Base-by-base conservation (phyloP, 2,797 vertebrate genomes). In the Anguilla obscura region DNA sequence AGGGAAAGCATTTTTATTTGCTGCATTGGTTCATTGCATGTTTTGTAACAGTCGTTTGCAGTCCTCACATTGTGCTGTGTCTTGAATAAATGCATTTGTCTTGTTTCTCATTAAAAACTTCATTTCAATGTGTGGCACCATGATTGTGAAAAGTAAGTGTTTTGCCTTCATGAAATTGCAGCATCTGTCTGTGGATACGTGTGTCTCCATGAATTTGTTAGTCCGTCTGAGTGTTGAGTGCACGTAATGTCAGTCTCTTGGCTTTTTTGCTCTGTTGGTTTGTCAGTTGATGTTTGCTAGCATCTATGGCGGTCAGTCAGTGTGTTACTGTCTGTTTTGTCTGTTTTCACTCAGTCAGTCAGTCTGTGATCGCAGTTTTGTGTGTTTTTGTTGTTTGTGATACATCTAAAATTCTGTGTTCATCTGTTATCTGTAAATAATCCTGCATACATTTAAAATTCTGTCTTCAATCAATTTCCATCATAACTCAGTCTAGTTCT, bases 21-120 rank as follows among this genome's bases (percentile, higher is more conserved):
- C 7, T 71, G n/a, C 69, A 33, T 71, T 71, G 7, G 71, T 76
- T 76, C 33, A 36, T 76, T 14, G 71, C 71, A 76, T 76, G 71
- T 76, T 36, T 76, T 76, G n/a, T 76, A 76, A 76, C 71, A 4
- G 33, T 76, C 9, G 71, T 76, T 14, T 69, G 9, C n/a, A 69
- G 63, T 27, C 63, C 10, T 76, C 71, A 14, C 71, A 76, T 76
- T 76, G 27, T 33, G 12, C 33, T 76, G 12, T 36, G 71, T 36
- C 4, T 33, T 76, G 30, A 76, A 36, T 76, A 76, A 76, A 76
- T 33, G 33, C 27, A 33, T 74, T 16, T 76, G 33, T 76, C 33
- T 33, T 76, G 33, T 36, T 76, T 76, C 71, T 36, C 71, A 76
- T 76, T 76, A 76, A 76, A 76, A 76, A 69, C 27, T 36, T 8